Base-by-base conservation (phyloP, 92 coral and sea anemone genomes). In the Anthopleura xanthogrammica region DNA sequence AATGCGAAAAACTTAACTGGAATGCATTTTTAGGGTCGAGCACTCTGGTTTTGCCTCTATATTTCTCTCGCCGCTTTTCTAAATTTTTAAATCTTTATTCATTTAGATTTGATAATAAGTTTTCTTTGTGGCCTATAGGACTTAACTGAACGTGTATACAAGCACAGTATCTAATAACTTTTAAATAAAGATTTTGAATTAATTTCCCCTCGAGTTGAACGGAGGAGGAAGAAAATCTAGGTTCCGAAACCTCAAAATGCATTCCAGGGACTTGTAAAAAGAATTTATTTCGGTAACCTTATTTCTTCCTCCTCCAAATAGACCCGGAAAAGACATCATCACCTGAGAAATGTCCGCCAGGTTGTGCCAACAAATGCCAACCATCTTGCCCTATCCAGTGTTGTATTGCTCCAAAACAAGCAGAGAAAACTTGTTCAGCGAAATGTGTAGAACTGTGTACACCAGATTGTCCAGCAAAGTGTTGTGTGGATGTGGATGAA, bases 201-300 rank as follows among this genome's bases (percentile, higher is more conserved):
- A 22, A 5, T 22, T 75, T 75, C 80, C 79, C 86, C 79, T 77
- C 83, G 83, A 65, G 76, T 20, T 50, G 13, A 54, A 52, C 42
- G 70, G 78, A 29, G 83, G 88, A 85, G 88, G 88, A 85, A 82
- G 88, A 79, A 85, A 72, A 66, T 39, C 48, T 52, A 60, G 88
- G 78, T 68, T 54, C 77, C 76, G 75, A 79, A 72, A 64, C 83
- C 76, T 82, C 24, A 60, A 81, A 85, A 85, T 85, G 88, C 83
- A 85, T 78, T 85, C 83, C 79, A 85, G 41, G 42, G 40, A 46
- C 12, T 22, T 41, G 42, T 4, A n/a, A 60, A 16, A 36, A 29
- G 1, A 14, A 7, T 17, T 52, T 79, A 65, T 24, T 85, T 77
- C 81, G 88, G 75, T 81, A 81, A 81, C 88, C 77, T 16, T 42